Conservation (phyloP, 2,113 vertebrate species). For the Chrysemys picta region DNA sequence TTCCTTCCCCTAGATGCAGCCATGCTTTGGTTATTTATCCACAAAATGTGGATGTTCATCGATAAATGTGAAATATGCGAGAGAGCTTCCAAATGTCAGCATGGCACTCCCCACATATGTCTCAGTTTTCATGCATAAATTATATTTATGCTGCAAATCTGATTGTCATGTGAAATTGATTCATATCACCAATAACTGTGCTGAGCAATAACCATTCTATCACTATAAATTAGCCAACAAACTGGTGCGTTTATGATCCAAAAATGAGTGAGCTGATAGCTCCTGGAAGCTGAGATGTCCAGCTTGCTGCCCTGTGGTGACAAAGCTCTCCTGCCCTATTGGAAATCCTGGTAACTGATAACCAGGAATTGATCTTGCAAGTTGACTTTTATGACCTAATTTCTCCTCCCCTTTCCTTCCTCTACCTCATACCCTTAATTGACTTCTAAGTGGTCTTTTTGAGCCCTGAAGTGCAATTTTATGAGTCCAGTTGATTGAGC, state of each 20-base stretch:
- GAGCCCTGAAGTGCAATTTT: neutral
- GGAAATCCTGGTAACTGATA: neutral
- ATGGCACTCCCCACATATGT: neutral
- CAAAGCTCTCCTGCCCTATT: neutral
- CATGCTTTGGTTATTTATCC: neutral
- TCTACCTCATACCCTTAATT: neutral
- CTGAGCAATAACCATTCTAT: neutral
- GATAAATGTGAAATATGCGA: neutral
- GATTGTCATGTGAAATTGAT: neutral
- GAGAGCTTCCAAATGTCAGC: neutral
- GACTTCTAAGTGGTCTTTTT: neutral
- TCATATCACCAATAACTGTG: neutral
- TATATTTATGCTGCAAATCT: neutral
- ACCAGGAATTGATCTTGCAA: neutral
- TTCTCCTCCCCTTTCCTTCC: rapidly evolving
- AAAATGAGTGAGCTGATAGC: neutral
- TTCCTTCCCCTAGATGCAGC: neutral
- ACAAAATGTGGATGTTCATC: neutral
- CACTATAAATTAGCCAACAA: neutral
- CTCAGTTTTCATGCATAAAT: neutral
- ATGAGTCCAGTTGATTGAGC: neutral
- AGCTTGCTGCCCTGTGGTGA: neutral
- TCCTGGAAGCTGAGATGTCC: neutral
- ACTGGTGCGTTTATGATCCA: neutral
- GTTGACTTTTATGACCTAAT: neutral